Conservation (phyloP, 2,113 vertebrate species). For the Centropus bengalensis region DNA sequence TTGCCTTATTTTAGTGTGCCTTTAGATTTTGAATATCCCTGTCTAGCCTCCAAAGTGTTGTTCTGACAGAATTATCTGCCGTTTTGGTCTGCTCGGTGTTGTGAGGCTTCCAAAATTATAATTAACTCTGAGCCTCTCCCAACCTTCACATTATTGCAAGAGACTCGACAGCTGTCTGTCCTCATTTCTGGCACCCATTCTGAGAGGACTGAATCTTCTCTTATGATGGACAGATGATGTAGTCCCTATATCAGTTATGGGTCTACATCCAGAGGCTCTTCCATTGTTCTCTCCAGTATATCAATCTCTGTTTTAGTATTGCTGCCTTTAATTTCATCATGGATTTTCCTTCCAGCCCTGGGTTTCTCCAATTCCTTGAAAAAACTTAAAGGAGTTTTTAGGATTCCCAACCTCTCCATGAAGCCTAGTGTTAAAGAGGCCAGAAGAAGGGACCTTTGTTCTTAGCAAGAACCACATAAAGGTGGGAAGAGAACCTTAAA, state of each 20-base stretch:
- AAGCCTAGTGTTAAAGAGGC: background rate
- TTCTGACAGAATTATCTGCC: background rate
- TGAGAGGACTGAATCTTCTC: background rate
- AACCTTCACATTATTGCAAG: background rate
- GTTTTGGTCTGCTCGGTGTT: background rate
- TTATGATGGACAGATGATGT: background rate
- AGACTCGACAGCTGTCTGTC: background rate
- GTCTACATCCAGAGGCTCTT: background rate
- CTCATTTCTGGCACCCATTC: background rate
- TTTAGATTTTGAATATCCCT: background rate
- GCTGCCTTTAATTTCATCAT: background rate
- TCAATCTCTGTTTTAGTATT: background rate
- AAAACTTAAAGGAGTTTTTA: background rate
- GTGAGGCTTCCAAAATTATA: slow-evolving; percentile 1
- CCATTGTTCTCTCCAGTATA: background rate
- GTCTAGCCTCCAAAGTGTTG: background rate
- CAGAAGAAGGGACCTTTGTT: background rate
- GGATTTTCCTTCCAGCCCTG: background rate
- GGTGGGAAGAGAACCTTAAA: background rate
- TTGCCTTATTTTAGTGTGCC: background rate
- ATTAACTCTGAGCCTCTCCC: background rate
- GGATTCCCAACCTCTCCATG: background rate
- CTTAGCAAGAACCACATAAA: background rate
- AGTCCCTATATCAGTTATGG: background rate
- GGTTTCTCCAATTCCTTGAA: background rate